Base-by-base conservation (phyloP, 2,888 invertebrate genomes). In the Tolmerus cingulatus region DNA sequence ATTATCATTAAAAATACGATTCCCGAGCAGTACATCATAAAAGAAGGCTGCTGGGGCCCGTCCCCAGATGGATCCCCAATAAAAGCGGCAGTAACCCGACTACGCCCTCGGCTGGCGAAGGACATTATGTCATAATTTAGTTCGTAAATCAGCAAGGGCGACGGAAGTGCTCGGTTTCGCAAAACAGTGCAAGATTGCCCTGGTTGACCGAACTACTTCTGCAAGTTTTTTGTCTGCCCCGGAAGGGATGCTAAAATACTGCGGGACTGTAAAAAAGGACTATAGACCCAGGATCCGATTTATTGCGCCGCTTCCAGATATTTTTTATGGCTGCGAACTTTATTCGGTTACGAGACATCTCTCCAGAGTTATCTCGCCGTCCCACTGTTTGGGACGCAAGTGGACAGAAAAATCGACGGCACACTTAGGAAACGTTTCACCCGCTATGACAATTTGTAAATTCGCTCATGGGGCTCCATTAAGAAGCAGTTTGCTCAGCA, bases 1-100 rank as follows among this genome's bases (percentile, higher is more conserved):
- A 79, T 79, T 79, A 79, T 79, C 79, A 46, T 79, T 34, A 79
- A 79, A 79, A 79, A 79, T 79, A 79, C 51, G 79, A 79, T 30
- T 79, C 34, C 5, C 51, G 51, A 19, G 51, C 46, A 79, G 79
- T 79, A 51, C 51, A 79, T 46, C 79, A 79, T 79, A 79, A 79
- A 79, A 79, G 51, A 46, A 79, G 79, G 51, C 79, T 79, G 51
- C 5, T 23, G 30, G 0, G 27, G 46, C 51, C 23, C 43, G 40
- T 43, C 40, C 79, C 51, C 51, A 12, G 51, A 19, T 27, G 23
- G 27, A 27, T 79, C 79, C 51, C 43, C 30, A 79, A 51, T 79
- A 79, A 79, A 79, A 79, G 51, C 79, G 27, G 51, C 12, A 46
- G 14, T 51, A 55, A 30, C 79, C 19, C 46, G 23, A 27, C 79